Evolutionary conservation across 2,797 vertebrate species (phyloP).

Genomic region (Acrocephalus scirpaceus): DNA sequence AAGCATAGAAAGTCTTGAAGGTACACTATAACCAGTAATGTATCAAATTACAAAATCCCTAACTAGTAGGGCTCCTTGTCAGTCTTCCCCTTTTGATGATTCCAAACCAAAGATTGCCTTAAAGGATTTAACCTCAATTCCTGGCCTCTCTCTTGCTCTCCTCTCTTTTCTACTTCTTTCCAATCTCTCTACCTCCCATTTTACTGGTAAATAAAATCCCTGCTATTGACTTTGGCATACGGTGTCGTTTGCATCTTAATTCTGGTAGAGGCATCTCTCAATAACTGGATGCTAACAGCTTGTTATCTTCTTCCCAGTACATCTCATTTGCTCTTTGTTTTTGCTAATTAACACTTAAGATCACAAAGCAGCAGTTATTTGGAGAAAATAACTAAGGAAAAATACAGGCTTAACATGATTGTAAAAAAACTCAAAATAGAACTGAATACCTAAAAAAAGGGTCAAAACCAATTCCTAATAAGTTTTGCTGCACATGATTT

Average conservation of each 20-base stretch:
- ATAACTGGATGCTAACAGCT: neutral
- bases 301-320: neutral
- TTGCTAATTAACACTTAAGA: neutral
- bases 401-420: neutral
- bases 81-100: neutral
- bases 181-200: neutral
- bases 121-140: neutral
- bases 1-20: neutral
- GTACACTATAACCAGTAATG: neutral
- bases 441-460: neutral
- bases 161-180: neutral
- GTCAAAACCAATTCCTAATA: neutral
- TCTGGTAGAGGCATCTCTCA: neutral
- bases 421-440: neutral
- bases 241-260: neutral
- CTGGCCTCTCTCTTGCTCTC: neutral
- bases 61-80: neutral
- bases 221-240: neutral
- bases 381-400: neutral
- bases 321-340: neutral
- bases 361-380: neutral
- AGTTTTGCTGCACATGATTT: neutral
- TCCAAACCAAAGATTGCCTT: neutral
- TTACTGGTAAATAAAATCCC: neutral
- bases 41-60: neutral